Evolutionary conservation across 1,140 invertebrate species (phyloP).

Genomic region (Camponotus floridanus): DNA sequence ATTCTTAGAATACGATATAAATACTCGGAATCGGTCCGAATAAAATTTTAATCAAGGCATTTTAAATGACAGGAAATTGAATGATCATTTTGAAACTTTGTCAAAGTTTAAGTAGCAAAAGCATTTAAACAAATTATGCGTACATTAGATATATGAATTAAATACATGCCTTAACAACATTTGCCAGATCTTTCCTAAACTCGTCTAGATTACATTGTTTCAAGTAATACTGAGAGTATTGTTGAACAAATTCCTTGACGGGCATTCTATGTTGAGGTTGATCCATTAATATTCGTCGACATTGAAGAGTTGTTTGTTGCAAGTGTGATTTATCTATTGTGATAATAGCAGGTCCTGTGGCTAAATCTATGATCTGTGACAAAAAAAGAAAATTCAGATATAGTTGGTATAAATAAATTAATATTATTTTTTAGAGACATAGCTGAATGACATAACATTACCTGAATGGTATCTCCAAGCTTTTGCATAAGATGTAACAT

Average conservation of each 20-base stretch:
- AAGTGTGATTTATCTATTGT: conserved; percentile 84
- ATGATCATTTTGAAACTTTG: not conserved
- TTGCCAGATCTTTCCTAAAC: conserved; percentile 85
- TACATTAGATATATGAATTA: not conserved
- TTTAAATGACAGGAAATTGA: not conserved
- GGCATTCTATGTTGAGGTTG: conserved; percentile 85
- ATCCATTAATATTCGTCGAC: conserved; percentile 88
- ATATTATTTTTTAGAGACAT: no score
- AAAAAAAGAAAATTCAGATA: not conserved
- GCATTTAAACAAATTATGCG: no score
- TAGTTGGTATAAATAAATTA: conserved; percentile 39
- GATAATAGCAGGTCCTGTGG: conserved; percentile 80
- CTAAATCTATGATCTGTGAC: conserved; percentile 78
- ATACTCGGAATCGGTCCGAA: not conserved
- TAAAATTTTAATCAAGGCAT: not conserved
- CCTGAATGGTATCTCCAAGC: conserved; percentile 86
- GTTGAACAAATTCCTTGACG: conserved; percentile 84
- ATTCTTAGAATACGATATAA: conserved; percentile 49
- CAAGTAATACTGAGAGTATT: conserved; percentile 85
- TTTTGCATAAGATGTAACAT: conserved; percentile 87
- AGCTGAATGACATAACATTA: conserved; percentile 66
- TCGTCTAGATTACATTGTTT: conserved; percentile 85
- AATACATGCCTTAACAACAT: conserved; percentile 85
- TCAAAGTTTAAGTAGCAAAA: no score
- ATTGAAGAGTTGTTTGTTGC: conserved; percentile 85